Base-by-base conservation (phyloP, 2,797 vertebrate genomes). In the Gambusia yucatana region DNA sequence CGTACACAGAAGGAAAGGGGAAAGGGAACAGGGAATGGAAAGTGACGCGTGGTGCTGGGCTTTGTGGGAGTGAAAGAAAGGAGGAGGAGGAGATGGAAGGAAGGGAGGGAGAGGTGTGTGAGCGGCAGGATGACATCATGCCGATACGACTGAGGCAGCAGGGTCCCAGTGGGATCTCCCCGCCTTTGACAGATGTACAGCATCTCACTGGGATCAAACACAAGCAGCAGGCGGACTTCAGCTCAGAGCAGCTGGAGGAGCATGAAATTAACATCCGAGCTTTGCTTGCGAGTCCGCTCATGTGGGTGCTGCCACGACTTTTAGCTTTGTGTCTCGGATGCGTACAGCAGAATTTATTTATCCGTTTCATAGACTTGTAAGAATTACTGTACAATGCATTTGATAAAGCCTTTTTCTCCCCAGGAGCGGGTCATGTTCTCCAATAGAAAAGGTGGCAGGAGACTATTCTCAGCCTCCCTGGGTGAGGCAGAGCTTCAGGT, bases 161-260 rank as follows among this genome's bases (percentile, higher is more conserved):
- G 20, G 22, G 82, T 87, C 89, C 91, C 91, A 83, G 81, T 85
- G 89, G 93, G 91, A 91, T 87, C 81, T 65, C 87, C 85, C 84
- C 75, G 76, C 83, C 81, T 86, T 84, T 89, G 91, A 91, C 88
- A 92, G 92, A 93, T 87, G 90, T 88, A 89, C 36, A 61, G 87
- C 84, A 86, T 87, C 89, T 88, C 88, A 47, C 82, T 77, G 87
- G 86, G 90, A 93, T 94, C 92, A 93, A 92, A 93, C 86, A 69
- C 83, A 80, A 86, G 69, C 90, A 82, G 87, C 91, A 84, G 87
- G 91, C 90, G 86, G 82, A 89, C 82, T 79, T 83, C 78, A 79
- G 87, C 88, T 88, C 69, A 1, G 61, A 91, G 89, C 92, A 86
- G 90, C 90, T 90, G 86, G 84, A 86, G 50, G 84, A 90, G 86